Evolutionary conservation across 2,113 vertebrate species (phyloP).

Genomic region (Channa argus): DNA sequence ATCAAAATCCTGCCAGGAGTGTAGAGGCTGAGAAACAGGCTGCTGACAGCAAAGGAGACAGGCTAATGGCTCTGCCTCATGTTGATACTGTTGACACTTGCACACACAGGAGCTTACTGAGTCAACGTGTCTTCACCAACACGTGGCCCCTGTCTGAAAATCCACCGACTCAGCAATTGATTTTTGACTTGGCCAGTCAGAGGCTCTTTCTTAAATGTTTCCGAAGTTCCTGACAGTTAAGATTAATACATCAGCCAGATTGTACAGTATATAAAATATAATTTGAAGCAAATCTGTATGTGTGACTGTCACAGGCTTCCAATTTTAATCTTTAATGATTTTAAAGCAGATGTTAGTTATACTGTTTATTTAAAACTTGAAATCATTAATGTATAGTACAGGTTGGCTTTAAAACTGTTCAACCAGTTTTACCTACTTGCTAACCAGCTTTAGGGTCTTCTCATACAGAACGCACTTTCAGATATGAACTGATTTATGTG

Average conservation of each 20-base stretch:
- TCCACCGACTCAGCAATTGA: conserved; percentile 10
- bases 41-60: conserved; percentile 61
- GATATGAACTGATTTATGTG: too few relatives aligned
- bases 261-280: background rate
- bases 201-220: background rate
- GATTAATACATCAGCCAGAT: conserved; percentile 3
- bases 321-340: too few relatives aligned
- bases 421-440: too few relatives aligned
- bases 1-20: conserved; percentile 59
- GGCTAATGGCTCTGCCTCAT: conserved; percentile 66
- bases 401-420: too few relatives aligned
- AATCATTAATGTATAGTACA: too few relatives aligned
- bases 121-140: conserved; percentile 31
- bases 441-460: too few relatives aligned
- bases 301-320: too few relatives aligned
- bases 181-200: conserved; percentile 24
- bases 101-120: conserved; percentile 37
- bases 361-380: too few relatives aligned
- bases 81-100: conserved; percentile 66
- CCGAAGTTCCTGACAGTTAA: conserved; percentile 1
- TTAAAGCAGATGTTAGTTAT: background rate
- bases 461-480: too few relatives aligned
- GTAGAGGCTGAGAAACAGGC: conserved; percentile 30
- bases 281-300: background rate
- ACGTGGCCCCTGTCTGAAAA: conserved; percentile 38